A percentile compares a stretch with the other conserved stretches of the same genome.
Conservation (phyloP, 2,888 invertebrate species). For the Atethmia centrago region DNA sequence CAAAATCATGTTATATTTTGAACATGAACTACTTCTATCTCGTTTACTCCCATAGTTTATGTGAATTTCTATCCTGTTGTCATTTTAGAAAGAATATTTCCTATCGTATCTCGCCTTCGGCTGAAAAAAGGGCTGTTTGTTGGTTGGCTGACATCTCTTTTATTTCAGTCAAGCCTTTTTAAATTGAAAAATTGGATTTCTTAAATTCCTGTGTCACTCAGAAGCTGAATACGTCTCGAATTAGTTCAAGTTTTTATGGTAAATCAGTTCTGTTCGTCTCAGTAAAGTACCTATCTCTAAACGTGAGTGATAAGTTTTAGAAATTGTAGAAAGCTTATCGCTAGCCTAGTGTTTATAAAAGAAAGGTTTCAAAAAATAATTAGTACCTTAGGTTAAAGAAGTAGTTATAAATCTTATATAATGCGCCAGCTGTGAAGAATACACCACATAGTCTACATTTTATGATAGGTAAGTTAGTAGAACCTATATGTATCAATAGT, state of each 20-base stretch:
- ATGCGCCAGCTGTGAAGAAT: slow-evolving; percentile 63
- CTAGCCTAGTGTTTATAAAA: slow-evolving; percentile 49
- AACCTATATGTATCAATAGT: slow-evolving; percentile 51
- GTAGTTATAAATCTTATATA: slow-evolving; percentile 50
- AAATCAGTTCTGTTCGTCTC: slow-evolving; percentile 32
- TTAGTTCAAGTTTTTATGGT: not conserved
- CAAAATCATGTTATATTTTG: not conserved
- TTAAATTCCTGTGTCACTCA: slow-evolving; percentile 50
- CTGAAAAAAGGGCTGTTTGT: slow-evolving; percentile 54
- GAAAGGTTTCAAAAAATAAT: slow-evolving; percentile 2
- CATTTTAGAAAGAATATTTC: slow-evolving; percentile 39
- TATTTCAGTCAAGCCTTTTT: slow-evolving; percentile 46
- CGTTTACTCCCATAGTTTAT: slow-evolving; percentile 17
- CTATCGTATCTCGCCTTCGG: not conserved
- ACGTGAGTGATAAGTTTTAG: slow-evolving; percentile 63
- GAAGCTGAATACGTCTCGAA: slow-evolving; percentile 8
- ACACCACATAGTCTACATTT: slow-evolving; percentile 65
- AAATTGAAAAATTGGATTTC: slow-evolving; percentile 29
- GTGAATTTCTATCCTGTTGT: slow-evolving; percentile 59
- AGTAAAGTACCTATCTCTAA: slow-evolving; percentile 25
- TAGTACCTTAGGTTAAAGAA: slow-evolving; percentile 17
- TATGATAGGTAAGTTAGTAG: slow-evolving; percentile 78
- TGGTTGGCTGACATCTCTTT: slow-evolving; percentile 38
- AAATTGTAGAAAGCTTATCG: slow-evolving; percentile 62
- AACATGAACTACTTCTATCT: slow-evolving; percentile 41